phyloP scores from a whole-genome alignment of 2,113 vertebrate genomes.

The Nibea albiflora region DNA sequence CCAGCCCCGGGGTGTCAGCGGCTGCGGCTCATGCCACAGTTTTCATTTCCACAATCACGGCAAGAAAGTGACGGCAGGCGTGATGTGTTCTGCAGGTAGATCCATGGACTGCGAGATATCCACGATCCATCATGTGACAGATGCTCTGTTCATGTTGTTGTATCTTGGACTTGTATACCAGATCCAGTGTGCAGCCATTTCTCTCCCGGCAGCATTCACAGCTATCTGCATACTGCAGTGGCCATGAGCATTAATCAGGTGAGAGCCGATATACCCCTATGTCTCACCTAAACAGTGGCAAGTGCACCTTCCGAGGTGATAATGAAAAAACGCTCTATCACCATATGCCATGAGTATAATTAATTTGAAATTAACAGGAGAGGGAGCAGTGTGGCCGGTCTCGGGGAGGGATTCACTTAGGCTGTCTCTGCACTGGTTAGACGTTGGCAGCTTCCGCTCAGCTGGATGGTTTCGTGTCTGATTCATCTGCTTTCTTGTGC shows the following conservation, averaged over 20 bases:
- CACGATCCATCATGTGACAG: constrained; percentile 35
- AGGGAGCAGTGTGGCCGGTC: constrained; percentile 4
- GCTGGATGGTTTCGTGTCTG: constrained; percentile 57
- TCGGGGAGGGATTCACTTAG: constrained; percentile 12
- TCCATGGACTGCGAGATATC: constrained; percentile 1
- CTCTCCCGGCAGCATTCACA: neutral
- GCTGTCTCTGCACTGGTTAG: constrained; percentile 19
- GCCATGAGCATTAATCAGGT: constrained; percentile 20
- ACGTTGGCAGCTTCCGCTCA: constrained; percentile 48
- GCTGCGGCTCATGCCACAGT: constrained; percentile 11
- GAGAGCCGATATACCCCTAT: neutral
- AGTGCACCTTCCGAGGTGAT: constrained; percentile 42
- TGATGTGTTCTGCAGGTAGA: constrained; percentile 43
- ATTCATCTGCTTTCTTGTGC: constrained; percentile 74
- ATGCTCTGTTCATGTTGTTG: constrained; percentile 25
- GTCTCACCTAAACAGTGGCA: constrained; percentile 44
- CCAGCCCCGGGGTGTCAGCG: constrained; percentile 16
- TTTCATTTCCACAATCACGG: constrained; percentile 58
- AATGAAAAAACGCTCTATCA: constrained; percentile 46
- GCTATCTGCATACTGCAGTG: constrained; percentile 14
- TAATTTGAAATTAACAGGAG: constrained; percentile 64
- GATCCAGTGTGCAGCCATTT: constrained; percentile 22
- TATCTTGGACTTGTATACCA: constrained; percentile 22
- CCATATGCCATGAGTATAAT: constrained; percentile 56
- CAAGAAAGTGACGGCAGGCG: constrained; percentile 39